Conservation (phyloP, 2,113 vertebrate genomes). For the Junco hyemalis region DNA sequence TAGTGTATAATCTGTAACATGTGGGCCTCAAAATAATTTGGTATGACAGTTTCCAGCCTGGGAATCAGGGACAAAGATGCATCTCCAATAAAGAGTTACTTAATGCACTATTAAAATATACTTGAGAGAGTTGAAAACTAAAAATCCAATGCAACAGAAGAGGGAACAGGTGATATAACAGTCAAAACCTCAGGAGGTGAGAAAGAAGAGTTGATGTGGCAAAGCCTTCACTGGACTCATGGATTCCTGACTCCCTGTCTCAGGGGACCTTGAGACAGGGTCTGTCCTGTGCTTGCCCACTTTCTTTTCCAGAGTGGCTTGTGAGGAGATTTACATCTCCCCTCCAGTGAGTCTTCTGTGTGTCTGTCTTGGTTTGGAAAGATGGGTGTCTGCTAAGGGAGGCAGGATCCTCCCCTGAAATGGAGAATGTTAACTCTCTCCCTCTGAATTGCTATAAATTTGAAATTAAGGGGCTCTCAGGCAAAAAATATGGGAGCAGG, state of each 20-base stretch:
- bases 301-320: neutral
- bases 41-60: neutral
- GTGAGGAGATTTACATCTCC: rapidly evolving
- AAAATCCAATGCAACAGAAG: neutral
- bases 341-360: neutral
- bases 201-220: neutral
- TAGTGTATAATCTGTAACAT: neutral
- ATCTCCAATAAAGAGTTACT: neutral
- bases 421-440: too few relatives aligned
- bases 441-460: too few relatives aligned
- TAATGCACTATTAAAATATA: neutral
- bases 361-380: too few relatives aligned
- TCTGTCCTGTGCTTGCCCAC: neutral
- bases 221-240: neutral
- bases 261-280: too few relatives aligned
- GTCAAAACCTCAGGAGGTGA: neutral
- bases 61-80: neutral
- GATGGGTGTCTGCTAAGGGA: too few relatives aligned
- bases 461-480: too few relatives aligned
- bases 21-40: neutral
- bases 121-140: neutral
- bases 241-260: neutral
- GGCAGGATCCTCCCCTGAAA: too few relatives aligned
- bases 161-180: neutral
- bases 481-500: too few relatives aligned